Evolutionary conservation across 92 coral and sea anemone genomes (phyloP).

Genomic region (Zoanthus sociatus): DNA sequence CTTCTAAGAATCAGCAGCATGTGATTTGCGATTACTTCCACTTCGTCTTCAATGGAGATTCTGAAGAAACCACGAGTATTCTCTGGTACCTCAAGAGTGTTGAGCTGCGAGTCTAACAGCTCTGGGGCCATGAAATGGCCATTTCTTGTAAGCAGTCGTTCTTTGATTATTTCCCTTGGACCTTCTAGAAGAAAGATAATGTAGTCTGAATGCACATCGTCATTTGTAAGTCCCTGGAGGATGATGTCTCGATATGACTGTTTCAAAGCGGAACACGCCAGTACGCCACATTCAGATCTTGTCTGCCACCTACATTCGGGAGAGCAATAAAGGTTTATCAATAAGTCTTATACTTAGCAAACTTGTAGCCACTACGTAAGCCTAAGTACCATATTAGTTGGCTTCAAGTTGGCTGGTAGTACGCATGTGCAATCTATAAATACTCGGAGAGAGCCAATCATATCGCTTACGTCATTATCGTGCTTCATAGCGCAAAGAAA

Average conservation of each 20-base stretch:
- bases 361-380: too few species aligned
- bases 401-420: too few species aligned
- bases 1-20: slow-evolving; percentile 62
- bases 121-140: slow-evolving; percentile 83
- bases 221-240: slow-evolving; percentile 68
- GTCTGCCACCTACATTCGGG: slow-evolving; percentile 73
- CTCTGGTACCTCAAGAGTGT: slow-evolving; percentile 73
- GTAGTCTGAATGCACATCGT: slow-evolving; percentile 35
- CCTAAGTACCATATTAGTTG: too few species aligned
- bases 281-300: slow-evolving; percentile 81
- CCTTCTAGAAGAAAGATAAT: slow-evolving; percentile 85
- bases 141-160: slow-evolving; percentile 71
- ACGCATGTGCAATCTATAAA: too few species aligned
- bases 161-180: slow-evolving; percentile 74
- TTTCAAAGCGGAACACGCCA: slow-evolving; percentile 95
- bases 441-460: too few species aligned
- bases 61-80: slow-evolving; percentile 54
- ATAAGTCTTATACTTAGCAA: too few species aligned
- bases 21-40: slow-evolving; percentile 77
- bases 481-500: too few species aligned
- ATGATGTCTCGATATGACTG: slow-evolving; percentile 83
- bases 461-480: too few species aligned
- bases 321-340: too few species aligned
- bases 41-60: slow-evolving; percentile 71
- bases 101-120: slow-evolving; percentile 86